Evolutionary conservation across 1,140 invertebrate species (phyloP), one percentile per base, ranked within the genome.

Genomic region (Pseudachorutes palmiensis): DNA sequence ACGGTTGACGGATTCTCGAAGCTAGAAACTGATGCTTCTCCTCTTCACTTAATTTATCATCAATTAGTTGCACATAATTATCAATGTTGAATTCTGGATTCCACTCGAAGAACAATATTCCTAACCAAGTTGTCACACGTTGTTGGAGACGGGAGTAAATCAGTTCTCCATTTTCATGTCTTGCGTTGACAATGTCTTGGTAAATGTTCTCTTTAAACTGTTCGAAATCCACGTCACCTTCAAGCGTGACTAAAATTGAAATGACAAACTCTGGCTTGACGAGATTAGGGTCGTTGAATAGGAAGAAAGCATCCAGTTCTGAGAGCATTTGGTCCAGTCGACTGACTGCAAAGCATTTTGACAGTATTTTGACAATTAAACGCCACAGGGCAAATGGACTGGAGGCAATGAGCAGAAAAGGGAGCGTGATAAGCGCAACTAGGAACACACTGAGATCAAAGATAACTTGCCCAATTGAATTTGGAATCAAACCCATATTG

Each of bases 121-220:
- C 51, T 5, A 55, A 5, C 51, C 51, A 55, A 19, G 51, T 16
- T 26, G 51, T 55, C 14, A 55, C 12, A 5, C 24, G 9, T 22
- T 55, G 51, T 5, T 55, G 51, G 51, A 55, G 51, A 55, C 51
- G 51, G 9, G 5, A 5, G 24, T 55, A 55, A 12, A 55, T 55
- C 5, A 55, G 24, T 5, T 24, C 12, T 5, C 51, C 51, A 26
- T 55, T 55, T 22, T 55, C 51, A 55, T 55, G 51, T 3, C 51
- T 12, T 3, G 51, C 51, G 24, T 55, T 55, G 51, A 55, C 51
- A 55, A 55, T 55, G 51, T 55, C 51, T 3, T 26, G 3, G 5
- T 19, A 26, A 24, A 55, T 24, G 24, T 55, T 55, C 5, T 12
- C 51, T 26, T 24, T 14, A 22, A 55, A 55, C 51, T 24, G 14